Evolutionary conservation across 2,888 invertebrate species (phyloP).

Genomic region (Phengaris alcon): DNA sequence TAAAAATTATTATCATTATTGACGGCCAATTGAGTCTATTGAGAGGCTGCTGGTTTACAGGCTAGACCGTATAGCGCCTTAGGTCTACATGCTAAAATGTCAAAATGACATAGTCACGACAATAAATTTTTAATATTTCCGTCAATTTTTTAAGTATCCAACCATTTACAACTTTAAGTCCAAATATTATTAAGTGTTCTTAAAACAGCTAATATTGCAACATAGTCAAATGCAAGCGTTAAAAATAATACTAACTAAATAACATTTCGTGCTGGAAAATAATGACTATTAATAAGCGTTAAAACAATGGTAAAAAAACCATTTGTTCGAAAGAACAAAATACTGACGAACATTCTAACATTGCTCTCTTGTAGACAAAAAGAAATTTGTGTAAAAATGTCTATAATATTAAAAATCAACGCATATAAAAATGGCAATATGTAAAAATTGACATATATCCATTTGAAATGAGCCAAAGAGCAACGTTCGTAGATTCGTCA

Average conservation of each 20-base stretch:
- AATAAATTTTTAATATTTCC: too few species aligned
- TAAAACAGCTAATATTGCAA: conserved; percentile 37
- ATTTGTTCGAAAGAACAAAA: conserved; percentile 42
- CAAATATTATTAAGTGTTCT: conserved; percentile 5
- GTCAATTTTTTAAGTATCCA: neutral
- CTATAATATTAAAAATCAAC: neutral
- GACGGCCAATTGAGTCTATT: too few species aligned
- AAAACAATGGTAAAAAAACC: conserved; percentile 45
- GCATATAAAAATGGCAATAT: neutral
- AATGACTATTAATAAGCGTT: conserved; percentile 37
- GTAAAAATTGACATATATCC: neutral
- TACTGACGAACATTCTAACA: conserved; percentile 11
- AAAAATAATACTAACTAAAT: conserved; percentile 37
- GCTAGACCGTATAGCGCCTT: too few species aligned
- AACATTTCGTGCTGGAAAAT: conserved; percentile 41
- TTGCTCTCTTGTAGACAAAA: neutral
- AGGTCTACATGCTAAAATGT: too few species aligned
- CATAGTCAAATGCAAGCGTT: conserved; percentile 39
- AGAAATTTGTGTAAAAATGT: neutral
- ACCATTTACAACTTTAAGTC: neutral
- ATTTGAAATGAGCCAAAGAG: neutral
- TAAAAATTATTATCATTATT: too few species aligned
- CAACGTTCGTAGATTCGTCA: conserved; percentile 10
- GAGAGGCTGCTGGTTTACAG: too few species aligned
- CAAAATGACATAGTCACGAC: too few species aligned